Percentiles rank a stretch among this genome's conserved stretches.
Evolutionary conservation across 2,797 vertebrate genomes (phyloP).

Genomic region (Semaprochilodus insignis): DNA sequence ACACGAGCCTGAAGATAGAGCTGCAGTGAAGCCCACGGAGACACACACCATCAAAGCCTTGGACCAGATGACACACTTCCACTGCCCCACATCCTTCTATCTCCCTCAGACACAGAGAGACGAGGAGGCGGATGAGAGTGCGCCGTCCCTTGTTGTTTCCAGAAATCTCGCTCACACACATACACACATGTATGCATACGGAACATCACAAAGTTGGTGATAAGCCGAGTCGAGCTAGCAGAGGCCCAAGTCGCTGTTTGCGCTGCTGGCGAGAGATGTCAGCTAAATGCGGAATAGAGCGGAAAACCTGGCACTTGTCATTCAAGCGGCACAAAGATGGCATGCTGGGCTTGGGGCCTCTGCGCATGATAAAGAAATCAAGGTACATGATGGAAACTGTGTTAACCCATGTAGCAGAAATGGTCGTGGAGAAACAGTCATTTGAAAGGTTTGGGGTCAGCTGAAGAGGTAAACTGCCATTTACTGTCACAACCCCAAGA

Average conservation of each 20-base stretch:
- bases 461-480: conserved; percentile 20
- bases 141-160: conserved; percentile 47
- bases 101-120: conserved; percentile 63
- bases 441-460: conserved; percentile 12
- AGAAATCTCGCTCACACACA: conserved; percentile 50
- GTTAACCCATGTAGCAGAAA: conserved; percentile 32
- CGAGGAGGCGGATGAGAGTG: conserved; percentile 50
- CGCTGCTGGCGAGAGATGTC: conserved; percentile 48
- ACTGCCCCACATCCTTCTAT: conserved; percentile 67
- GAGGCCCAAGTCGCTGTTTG: conserved; percentile 54
- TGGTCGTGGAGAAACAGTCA: conserved; percentile 16
- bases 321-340: conserved; percentile 41
- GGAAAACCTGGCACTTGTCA: conserved; percentile 37
- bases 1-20: conserved; percentile 69
- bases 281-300: conserved; percentile 44
- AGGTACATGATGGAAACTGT: conserved; percentile 15
- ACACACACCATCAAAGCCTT: conserved; percentile 73
- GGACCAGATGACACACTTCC: conserved; percentile 75
- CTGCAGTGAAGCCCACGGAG: conserved; percentile 56
- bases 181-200: conserved; percentile 41
- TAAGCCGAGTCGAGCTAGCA: conserved; percentile 60
- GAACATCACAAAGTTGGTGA: conserved; percentile 68
- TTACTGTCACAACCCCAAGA: not conserved
- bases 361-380: conserved; percentile 26
- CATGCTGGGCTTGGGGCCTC: conserved; percentile 37